These are phyloP conservation scores for Cephalopachus bancanus DNA, from an alignment of 2,797 vertebrate species.

Conservation along the genomic window DNA sequence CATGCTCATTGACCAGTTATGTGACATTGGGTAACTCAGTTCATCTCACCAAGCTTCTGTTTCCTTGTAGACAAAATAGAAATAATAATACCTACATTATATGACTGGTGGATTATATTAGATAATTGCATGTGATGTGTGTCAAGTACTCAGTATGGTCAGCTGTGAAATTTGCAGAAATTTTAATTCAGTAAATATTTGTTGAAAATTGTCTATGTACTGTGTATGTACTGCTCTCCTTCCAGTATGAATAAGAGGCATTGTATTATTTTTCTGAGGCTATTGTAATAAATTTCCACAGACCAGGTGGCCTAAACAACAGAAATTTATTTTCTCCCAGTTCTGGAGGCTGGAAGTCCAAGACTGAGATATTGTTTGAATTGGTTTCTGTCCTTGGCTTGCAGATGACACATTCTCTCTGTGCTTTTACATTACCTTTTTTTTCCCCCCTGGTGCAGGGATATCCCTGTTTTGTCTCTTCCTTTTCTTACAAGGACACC, in stretches of 20 bases:
- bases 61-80: neutral
- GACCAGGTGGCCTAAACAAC: neutral
- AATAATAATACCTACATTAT: neutral
- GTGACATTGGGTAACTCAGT: neutral
- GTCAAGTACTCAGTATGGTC: neutral
- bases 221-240: neutral
- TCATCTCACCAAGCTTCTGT: neutral
- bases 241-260: neutral
- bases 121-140: neutral
- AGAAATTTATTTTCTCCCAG: neutral
- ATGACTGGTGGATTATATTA: neutral
- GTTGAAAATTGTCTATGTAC: neutral
- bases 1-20: neutral
- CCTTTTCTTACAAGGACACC: neutral
- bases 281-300: neutral
- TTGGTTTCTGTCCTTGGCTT: neutral
- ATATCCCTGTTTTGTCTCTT: neutral
- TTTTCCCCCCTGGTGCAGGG: neutral
- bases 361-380: neutral
- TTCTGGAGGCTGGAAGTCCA: neutral
- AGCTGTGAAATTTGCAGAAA: neutral
- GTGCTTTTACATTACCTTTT: neutral
- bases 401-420: neutral
- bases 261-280: neutral
- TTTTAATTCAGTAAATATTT: neutral